Evolutionary conservation across 2,113 vertebrate genomes (phyloP).

Genomic region (Vombatus ursinus): DNA sequence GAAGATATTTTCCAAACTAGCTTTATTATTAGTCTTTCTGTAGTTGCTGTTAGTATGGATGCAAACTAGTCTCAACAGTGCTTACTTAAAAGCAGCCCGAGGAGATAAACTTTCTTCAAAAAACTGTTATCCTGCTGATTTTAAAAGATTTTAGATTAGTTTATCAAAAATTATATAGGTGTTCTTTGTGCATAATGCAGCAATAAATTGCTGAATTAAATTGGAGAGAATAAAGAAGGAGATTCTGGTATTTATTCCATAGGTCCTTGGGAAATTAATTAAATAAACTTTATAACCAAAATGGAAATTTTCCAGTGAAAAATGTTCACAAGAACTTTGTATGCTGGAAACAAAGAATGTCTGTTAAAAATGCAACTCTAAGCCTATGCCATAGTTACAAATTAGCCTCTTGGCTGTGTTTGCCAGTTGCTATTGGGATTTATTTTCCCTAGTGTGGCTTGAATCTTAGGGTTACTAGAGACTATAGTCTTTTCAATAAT

Average conservation of each 20-base stretch:
- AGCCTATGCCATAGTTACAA: background rate
- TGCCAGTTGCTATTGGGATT: constrained; percentile 21
- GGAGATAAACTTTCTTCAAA: constrained; percentile 19
- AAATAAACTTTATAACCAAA: constrained; percentile 10
- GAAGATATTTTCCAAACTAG: background rate
- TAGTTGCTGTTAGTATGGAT: background rate
- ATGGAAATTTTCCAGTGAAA: constrained; percentile 35
- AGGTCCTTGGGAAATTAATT: background rate
- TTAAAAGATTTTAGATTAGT: background rate
- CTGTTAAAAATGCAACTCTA: background rate
- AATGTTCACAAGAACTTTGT: background rate
- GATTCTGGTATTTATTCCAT: background rate
- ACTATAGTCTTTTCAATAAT: background rate
- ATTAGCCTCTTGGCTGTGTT: background rate
- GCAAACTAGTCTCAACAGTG: background rate
- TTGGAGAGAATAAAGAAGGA: constrained; percentile 19
- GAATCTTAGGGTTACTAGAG: constrained; percentile 35
- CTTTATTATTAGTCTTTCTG: background rate
- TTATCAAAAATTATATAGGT: constrained; percentile 21
- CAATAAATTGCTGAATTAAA: constrained; percentile 32
- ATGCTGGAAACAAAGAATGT: background rate
- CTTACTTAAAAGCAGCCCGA: constrained; percentile 40
- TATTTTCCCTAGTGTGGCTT: background rate
- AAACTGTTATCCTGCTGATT: background rate
- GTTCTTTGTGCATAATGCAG: background rate